These are phyloP conservation scores for Cassiopea xamachana DNA, from an alignment of 30 jellyfish, hydroid and myxozoan genomes.

Conservation along the genomic window DNA sequence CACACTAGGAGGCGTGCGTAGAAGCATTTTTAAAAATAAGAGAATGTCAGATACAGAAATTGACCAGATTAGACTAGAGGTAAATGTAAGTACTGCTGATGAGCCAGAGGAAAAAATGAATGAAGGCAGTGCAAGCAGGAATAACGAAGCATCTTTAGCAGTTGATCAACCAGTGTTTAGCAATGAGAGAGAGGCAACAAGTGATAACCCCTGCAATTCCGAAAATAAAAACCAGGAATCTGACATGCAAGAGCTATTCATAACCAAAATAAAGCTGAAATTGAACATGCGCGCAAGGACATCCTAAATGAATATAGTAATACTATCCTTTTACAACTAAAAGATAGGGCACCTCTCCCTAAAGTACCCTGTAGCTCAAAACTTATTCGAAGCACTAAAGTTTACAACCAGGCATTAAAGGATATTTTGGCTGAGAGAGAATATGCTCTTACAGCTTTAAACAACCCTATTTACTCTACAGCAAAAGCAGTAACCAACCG, in stretches of 20 bases:
- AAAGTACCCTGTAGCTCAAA: not conserved
- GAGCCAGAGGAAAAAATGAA: no score
- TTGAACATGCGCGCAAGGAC: not conserved
- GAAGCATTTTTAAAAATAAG: no score
- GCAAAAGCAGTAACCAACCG: not conserved
- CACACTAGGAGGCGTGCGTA: constrained; percentile 12
- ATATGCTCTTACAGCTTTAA: not conserved
- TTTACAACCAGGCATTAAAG: not conserved
- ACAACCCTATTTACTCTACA: constrained; percentile 7
- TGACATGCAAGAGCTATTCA: not conserved
- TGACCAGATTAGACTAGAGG: no score
- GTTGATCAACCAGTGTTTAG: no score
- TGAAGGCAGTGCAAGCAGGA: no score
- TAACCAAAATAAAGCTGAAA: not conserved
- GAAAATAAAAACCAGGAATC: no score
- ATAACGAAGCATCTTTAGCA: no score
- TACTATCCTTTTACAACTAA: not conserved
- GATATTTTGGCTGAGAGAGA: not conserved
- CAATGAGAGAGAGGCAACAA: no score
- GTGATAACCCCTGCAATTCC: no score
- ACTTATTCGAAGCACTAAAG: not conserved
- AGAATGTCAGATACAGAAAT: no score
- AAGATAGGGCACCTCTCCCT: not conserved
- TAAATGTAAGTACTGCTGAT: no score
- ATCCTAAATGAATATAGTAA: not conserved